A percentile compares a stretch with the other conserved stretches of the same genome.
These are phyloP conservation scores for Ischnura elegans DNA, from an alignment of 2,888 invertebrate species.

Conservation along the genomic window DNA sequence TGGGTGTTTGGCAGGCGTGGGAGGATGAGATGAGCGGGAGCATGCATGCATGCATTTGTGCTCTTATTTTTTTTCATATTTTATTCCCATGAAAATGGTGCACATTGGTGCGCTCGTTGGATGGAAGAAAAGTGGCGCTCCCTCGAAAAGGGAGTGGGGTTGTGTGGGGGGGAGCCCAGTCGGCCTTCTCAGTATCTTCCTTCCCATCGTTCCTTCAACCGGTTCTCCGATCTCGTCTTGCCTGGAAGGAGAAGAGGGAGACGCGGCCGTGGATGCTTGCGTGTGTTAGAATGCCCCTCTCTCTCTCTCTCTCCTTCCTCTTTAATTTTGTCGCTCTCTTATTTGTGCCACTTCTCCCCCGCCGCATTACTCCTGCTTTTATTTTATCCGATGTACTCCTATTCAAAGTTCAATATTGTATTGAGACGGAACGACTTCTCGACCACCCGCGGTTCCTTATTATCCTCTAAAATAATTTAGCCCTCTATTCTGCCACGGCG, in stretches of 20 bases:
- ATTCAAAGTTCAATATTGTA: neutral
- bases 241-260: neutral
- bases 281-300: neutral
- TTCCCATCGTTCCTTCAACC: constrained; percentile 35
- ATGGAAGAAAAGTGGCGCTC: constrained; percentile 9
- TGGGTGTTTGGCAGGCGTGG: neutral
- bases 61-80: neutral
- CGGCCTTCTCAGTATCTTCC: constrained; percentile 35
- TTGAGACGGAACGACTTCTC: neutral
- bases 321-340: constrained; percentile 8
- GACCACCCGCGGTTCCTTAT: neutral
- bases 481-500: neutral
- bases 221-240: neutral
- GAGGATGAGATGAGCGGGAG: neutral
- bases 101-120: neutral
- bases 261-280: neutral
- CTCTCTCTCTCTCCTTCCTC: constrained; percentile 12
- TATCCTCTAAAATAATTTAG: neutral
- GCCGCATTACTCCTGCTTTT: neutral
- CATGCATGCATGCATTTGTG: neutral
- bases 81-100: neutral
- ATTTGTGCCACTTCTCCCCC: constrained; percentile 15
- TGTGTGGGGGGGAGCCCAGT: neutral
- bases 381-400: neutral
- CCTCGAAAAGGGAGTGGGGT: neutral